These are phyloP conservation scores for Holothuria scabra DNA, from an alignment of 53 echinoderm and acorn worm genomes.

Conservation along the genomic window DNA sequence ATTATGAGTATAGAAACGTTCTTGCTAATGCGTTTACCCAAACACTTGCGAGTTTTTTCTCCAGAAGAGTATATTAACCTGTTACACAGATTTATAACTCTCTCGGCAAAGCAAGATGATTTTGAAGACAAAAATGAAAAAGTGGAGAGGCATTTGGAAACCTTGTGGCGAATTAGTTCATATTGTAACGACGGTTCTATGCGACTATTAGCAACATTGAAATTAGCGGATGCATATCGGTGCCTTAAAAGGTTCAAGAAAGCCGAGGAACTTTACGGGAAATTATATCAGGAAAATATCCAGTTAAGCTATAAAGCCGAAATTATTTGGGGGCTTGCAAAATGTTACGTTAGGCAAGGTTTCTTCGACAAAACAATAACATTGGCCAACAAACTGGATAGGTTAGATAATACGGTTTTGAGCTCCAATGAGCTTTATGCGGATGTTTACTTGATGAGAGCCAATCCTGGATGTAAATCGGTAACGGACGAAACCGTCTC, in stretches of 20 bases:
- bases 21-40: background rate
- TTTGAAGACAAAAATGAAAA: background rate
- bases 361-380: background rate
- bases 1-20: background rate
- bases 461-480: no score
- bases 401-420: no score
- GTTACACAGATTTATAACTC: no score
- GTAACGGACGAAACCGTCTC: no score
- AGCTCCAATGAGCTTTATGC: no score
- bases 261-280: background rate
- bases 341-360: background rate
- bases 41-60: no score
- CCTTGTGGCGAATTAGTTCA: background rate
- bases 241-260: background rate
- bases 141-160: background rate
- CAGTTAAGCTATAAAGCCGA: background rate
- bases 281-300: background rate
- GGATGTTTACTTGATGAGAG: no score
- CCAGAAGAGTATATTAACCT: no score
- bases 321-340: background rate
- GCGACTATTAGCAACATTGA: background rate
- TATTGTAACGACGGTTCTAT: background rate
- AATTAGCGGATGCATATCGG: background rate
- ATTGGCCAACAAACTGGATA: background rate
- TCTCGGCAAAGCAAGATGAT: no score